Percentiles rank a stretch among this genome's conserved stretches.
These are phyloP conservation scores for Caenorhabditis sinica DNA, from an alignment of 2,888 invertebrate genomes.

Conservation along the genomic window DNA sequence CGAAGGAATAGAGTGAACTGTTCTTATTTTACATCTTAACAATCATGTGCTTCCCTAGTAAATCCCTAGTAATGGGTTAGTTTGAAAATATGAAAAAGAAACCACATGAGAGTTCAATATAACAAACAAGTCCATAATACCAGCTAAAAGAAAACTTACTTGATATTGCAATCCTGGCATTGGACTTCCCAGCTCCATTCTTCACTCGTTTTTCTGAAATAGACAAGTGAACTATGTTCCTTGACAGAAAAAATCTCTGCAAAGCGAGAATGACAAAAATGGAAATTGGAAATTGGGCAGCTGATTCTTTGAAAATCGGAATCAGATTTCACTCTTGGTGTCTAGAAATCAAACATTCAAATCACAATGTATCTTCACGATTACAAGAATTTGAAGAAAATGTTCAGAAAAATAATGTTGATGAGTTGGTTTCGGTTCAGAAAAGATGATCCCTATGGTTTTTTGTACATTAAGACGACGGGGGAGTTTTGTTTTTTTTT, in stretches of 20 bases:
- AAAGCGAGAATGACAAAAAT: not conserved
- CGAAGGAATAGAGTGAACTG: too few relatives aligned
- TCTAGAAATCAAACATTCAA: constrained; percentile 20
- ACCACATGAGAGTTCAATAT: too few relatives aligned
- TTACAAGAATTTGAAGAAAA: not conserved
- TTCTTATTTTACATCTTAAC: too few relatives aligned
- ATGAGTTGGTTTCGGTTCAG: not conserved
- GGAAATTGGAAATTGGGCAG: not conserved
- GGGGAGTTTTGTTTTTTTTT: constrained; percentile 3
- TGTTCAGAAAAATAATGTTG: not conserved
- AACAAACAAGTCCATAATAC: too few relatives aligned
- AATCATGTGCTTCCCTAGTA: too few relatives aligned
- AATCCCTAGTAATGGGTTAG: too few relatives aligned
- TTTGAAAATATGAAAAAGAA: too few relatives aligned
- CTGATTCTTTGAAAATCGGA: not conserved
- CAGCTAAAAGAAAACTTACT: not conserved
- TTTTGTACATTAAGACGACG: not conserved
- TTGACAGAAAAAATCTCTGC: not conserved
- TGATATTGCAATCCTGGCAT: not conserved
- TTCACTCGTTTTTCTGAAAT: not conserved
- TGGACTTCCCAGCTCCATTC: constrained; percentile 1
- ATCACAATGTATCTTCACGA: not conserved
- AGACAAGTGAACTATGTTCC: not conserved
- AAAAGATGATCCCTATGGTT: not conserved
- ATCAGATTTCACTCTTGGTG: not conserved